These are phyloP conservation scores for Ricordea florida DNA, from an alignment of 92 coral and sea anemone species.

Conservation along the genomic window DNA sequence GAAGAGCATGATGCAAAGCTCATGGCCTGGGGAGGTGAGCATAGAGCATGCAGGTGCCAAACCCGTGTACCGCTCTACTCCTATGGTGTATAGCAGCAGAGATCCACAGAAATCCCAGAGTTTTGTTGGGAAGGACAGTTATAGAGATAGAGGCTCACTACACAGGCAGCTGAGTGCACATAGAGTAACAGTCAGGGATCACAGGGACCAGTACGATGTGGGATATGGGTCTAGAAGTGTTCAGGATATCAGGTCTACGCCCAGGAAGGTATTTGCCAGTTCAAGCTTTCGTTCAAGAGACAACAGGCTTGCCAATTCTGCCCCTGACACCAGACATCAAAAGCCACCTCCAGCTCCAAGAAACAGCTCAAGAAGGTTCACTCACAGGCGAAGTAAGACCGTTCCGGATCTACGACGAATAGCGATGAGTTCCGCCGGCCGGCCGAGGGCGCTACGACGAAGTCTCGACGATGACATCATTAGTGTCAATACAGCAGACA, in stretches of 20 bases:
- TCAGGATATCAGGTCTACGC: conserved; percentile 14
- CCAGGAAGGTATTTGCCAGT: conserved; percentile 53
- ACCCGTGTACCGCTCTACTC: conserved; percentile 66
- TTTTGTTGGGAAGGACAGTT: not conserved
- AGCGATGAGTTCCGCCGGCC: conserved; percentile 40
- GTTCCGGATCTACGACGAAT: conserved; percentile 78
- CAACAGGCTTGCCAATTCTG: conserved; percentile 8
- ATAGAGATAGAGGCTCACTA: not conserved
- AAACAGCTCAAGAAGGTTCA: not conserved
- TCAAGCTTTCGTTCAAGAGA: conserved; percentile 33
- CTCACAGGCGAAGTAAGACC: conserved; percentile 75
- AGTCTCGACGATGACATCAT: conserved; percentile 82
- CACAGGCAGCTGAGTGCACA: not conserved
- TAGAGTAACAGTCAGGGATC: not conserved
- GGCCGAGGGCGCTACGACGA: conserved; percentile 43
- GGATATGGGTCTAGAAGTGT: not conserved
- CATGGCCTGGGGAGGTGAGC: not conserved
- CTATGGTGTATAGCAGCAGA: not conserved
- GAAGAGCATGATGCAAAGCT: conserved; percentile 69
- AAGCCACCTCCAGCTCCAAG: conserved; percentile 67
- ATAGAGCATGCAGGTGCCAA: not conserved
- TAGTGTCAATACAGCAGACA: conserved; percentile 79
- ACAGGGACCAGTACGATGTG: not conserved
- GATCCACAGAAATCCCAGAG: not conserved
- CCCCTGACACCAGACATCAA: not conserved